phyloP scores from a whole-genome alignment of 2,888 invertebrate genomes.

The Himalopsyche tibetana region DNA sequence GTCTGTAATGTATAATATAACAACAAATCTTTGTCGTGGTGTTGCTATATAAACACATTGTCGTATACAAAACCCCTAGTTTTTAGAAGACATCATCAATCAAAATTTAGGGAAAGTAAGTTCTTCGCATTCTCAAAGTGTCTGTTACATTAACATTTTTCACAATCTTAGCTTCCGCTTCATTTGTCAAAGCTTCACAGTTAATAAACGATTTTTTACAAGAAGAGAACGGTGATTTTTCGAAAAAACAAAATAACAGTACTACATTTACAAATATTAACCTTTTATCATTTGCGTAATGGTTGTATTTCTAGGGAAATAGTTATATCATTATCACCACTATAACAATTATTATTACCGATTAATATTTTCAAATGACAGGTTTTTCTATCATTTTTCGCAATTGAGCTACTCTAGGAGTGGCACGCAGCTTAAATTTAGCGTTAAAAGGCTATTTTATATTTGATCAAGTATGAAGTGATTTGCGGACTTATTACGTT shows the following conservation, averaged over 20 bases:
- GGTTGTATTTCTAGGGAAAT: too few relatives aligned
- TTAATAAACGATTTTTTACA: conserved; percentile 32
- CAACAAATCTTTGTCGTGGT: neutral
- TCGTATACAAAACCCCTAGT: conserved; percentile 18
- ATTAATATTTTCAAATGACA: too few relatives aligned
- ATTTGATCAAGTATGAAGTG: too few relatives aligned
- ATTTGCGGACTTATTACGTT: too few relatives aligned
- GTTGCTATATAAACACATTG: neutral
- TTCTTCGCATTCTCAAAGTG: conserved; percentile 53
- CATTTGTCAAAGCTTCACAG: conserved; percentile 47
- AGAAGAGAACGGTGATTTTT: conserved; percentile 33
- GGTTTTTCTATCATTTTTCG: too few relatives aligned
- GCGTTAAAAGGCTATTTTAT: too few relatives aligned
- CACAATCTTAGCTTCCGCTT: conserved; percentile 49
- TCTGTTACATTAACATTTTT: conserved; percentile 54
- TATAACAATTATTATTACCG: too few relatives aligned
- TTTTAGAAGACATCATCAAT: conserved; percentile 56
- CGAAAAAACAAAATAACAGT: neutral
- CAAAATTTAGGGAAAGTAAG: conserved; percentile 56
- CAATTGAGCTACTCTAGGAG: too few relatives aligned
- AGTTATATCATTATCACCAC: too few relatives aligned
- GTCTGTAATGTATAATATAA: neutral
- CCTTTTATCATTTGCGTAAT: too few relatives aligned
- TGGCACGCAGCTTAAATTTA: too few relatives aligned
- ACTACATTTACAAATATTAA: too few relatives aligned